These are phyloP conservation scores for Phaethon lepturus DNA, from an alignment of 2,113 vertebrate species.

Conservation along the genomic window DNA sequence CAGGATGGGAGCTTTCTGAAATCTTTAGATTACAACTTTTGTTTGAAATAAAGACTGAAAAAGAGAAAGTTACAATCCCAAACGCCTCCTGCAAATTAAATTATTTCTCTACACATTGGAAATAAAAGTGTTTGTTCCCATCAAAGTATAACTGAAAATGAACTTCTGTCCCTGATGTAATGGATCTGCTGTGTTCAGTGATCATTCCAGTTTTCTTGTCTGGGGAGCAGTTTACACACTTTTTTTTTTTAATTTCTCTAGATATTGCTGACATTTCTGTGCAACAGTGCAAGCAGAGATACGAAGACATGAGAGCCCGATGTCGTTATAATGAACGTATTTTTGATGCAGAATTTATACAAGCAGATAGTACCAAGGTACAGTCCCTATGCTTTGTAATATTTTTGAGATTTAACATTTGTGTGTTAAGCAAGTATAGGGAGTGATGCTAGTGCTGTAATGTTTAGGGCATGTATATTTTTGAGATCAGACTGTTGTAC, in stretches of 20 bases:
- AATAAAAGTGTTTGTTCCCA: neutral
- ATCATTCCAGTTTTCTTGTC: neutral
- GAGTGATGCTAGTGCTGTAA: neutral
- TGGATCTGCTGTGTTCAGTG: neutral
- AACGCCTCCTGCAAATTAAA: neutral
- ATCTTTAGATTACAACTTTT: neutral
- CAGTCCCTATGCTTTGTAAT: neutral
- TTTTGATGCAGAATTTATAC: slow-evolving; percentile 92
- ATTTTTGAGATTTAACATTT: neutral
- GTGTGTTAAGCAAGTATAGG: neutral
- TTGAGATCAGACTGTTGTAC: neutral
- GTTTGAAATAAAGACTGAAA: neutral
- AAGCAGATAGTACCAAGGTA: slow-evolving; percentile 94
- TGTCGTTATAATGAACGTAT: slow-evolving; percentile 80
- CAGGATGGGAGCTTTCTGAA: neutral
- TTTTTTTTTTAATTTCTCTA: slow-evolving; percentile 18
- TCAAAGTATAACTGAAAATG: neutral
- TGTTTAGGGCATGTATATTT: neutral
- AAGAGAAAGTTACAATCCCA: neutral
- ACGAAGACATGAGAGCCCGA: slow-evolving; percentile 87
- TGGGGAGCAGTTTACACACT: neutral
- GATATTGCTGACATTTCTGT: slow-evolving; percentile 94
- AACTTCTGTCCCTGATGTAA: neutral
- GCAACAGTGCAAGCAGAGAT: slow-evolving; percentile 92
- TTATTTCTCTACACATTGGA: neutral